Conservation (phyloP, 2,797 vertebrate species). For the Urosaurus nigricauda region DNA sequence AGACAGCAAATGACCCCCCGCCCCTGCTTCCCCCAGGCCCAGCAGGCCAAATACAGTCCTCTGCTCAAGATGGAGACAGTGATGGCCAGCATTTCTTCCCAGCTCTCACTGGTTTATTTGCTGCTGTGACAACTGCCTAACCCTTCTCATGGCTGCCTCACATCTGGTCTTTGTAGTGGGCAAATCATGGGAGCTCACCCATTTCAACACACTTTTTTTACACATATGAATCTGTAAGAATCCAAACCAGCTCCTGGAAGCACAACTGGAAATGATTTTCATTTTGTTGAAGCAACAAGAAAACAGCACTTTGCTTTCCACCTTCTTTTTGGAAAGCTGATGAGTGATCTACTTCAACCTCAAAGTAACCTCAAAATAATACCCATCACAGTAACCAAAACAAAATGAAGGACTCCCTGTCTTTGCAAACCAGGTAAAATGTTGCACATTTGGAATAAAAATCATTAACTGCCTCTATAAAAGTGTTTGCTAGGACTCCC, state of each 20-base stretch:
- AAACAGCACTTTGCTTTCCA: not conserved
- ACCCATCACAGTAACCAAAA: not conserved
- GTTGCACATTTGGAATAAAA: constrained; percentile 11
- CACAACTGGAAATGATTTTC: not conserved
- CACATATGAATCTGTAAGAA: not conserved
- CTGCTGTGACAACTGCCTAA: no score
- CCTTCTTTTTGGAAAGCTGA: not conserved
- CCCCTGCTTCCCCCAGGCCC: not conserved
- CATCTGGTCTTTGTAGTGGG: not conserved
- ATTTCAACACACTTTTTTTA: not conserved
- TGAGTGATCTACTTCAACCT: constrained; percentile 1
- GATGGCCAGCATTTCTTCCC: not conserved
- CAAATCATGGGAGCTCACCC: not conserved
- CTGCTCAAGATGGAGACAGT: not conserved
- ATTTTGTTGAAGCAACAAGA: not conserved
- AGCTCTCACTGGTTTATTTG: not conserved
- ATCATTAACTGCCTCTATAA: not conserved
- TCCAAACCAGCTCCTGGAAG: no score
- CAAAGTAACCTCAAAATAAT: not conserved
- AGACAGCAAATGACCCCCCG: not conserved
- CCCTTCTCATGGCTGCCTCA: not conserved
- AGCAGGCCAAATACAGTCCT: not conserved
- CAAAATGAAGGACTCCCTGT: not conserved
- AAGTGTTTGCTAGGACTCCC: not conserved
- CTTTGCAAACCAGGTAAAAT: not conserved